These are phyloP conservation scores for Esox niger DNA, from an alignment of 2,113 vertebrate genomes.

Conservation along the genomic window DNA sequence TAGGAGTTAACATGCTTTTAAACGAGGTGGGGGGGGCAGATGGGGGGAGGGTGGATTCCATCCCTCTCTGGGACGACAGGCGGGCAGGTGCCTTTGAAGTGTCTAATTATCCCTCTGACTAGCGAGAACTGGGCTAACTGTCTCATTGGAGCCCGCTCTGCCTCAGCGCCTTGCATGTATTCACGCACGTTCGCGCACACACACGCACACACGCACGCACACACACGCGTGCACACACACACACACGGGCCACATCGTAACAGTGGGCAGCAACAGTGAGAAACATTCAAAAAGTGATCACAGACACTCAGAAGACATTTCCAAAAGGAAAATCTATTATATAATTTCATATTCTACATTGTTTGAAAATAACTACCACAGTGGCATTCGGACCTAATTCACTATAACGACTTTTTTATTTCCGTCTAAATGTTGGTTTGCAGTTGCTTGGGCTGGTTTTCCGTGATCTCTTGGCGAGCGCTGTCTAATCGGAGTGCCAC, in stretches of 20 bases:
- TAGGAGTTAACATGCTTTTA: slow-evolving; percentile 78
- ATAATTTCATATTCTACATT: neutral
- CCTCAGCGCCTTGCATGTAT: slow-evolving; percentile 19
- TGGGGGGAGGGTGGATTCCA: slow-evolving; percentile 52
- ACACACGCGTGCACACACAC: neutral
- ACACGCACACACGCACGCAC: slow-evolving; percentile 10
- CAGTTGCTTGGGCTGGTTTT: slow-evolving; percentile 62
- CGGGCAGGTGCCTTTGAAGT: slow-evolving; percentile 77
- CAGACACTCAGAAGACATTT: too few species aligned
- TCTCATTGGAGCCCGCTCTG: slow-evolving; percentile 55
- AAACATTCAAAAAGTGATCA: neutral
- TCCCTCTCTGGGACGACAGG: slow-evolving; percentile 55
- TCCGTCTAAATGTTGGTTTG: slow-evolving; percentile 55
- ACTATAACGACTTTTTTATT: slow-evolving; percentile 39
- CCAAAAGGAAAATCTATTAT: neutral
- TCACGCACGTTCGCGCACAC: slow-evolving; percentile 20
- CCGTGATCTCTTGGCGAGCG: slow-evolving; percentile 63
- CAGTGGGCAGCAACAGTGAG: neutral
- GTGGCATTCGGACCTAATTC: slow-evolving; percentile 41
- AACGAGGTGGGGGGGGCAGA: slow-evolving; percentile 45
- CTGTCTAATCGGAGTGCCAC: slow-evolving; percentile 68
- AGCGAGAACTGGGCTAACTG: slow-evolving; percentile 63
- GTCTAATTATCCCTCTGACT: slow-evolving; percentile 71
- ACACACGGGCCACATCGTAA: neutral
- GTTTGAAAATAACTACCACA: slow-evolving; percentile 8